phyloP scores from a whole-genome alignment of 2,888 invertebrate species.

The Lypha dubia region DNA sequence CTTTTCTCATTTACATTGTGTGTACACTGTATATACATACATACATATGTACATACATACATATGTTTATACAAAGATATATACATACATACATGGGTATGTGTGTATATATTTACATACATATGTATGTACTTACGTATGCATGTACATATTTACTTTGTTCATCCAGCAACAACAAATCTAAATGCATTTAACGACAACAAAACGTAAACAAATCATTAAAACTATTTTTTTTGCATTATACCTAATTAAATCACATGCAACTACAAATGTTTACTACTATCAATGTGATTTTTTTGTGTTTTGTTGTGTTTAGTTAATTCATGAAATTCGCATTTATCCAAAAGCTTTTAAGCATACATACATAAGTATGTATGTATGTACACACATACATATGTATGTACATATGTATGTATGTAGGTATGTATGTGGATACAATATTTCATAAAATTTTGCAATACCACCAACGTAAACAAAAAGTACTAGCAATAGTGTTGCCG shows the following conservation, averaged over 20 bases:
- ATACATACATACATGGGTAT: too few relatives aligned
- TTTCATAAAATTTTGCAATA: slow-evolving; percentile 7
- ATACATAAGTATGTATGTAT: too few relatives aligned
- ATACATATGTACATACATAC: background rate
- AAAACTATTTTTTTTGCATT: slow-evolving; percentile 29
- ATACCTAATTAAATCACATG: slow-evolving; percentile 49
- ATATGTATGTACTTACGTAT: too few relatives aligned
- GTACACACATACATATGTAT: background rate
- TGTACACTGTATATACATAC: too few relatives aligned
- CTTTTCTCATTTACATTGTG: too few relatives aligned
- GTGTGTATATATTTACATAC: too few relatives aligned
- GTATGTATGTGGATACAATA: too few relatives aligned
- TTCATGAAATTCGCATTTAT: slow-evolving; percentile 38
- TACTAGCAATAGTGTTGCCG: background rate
- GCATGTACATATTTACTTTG: background rate
- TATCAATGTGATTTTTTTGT: slow-evolving; percentile 21
- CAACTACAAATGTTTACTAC: slow-evolving; percentile 42
- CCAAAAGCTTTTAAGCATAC: slow-evolving; percentile 37
- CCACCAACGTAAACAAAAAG: too few relatives aligned
- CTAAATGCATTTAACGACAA: slow-evolving; percentile 17
- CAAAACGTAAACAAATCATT: slow-evolving; percentile 64
- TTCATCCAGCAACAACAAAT: slow-evolving; percentile 5
- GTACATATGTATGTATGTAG: too few relatives aligned
- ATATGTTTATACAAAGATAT: background rate
- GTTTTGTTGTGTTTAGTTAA: slow-evolving; percentile 8